A percentile compares a stretch with the other conserved stretches of the same genome.
These are phyloP conservation scores for Natator depressus DNA, from an alignment of 2,113 vertebrate species.

Conservation along the genomic window DNA sequence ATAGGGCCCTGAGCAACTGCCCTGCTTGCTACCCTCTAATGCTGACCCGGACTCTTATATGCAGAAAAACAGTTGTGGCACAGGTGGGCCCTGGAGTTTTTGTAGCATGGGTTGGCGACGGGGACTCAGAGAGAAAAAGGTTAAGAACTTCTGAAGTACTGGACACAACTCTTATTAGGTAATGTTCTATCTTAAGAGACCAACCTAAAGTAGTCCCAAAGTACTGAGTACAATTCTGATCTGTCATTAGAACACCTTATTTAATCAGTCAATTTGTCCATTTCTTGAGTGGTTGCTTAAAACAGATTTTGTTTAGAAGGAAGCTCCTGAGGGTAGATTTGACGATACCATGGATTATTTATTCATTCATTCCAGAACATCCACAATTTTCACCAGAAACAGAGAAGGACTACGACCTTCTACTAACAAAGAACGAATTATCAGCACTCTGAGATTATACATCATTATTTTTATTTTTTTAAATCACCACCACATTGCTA, in stretches of 20 bases:
- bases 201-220: background rate
- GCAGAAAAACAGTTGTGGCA: too few species aligned
- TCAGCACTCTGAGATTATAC: background rate
- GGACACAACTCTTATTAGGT: background rate
- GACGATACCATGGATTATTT: background rate
- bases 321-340: background rate
- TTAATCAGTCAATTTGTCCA: background rate
- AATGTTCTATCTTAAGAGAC: background rate
- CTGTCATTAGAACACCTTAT: background rate
- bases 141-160: too few species aligned
- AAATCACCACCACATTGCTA: background rate
- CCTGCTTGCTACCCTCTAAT: too few species aligned
- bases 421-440: background rate
- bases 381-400: background rate
- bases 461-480: background rate
- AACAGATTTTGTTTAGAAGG: background rate
- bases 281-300: background rate
- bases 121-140: too few species aligned
- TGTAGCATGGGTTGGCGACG: too few species aligned
- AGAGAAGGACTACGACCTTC: background rate
- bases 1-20: too few species aligned
- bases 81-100: too few species aligned
- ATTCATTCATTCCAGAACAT: background rate
- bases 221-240: background rate
- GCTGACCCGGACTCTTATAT: too few species aligned